phyloP scores from a whole-genome alignment of 1,140 invertebrate species.

The Penaeus japonicus region DNA sequence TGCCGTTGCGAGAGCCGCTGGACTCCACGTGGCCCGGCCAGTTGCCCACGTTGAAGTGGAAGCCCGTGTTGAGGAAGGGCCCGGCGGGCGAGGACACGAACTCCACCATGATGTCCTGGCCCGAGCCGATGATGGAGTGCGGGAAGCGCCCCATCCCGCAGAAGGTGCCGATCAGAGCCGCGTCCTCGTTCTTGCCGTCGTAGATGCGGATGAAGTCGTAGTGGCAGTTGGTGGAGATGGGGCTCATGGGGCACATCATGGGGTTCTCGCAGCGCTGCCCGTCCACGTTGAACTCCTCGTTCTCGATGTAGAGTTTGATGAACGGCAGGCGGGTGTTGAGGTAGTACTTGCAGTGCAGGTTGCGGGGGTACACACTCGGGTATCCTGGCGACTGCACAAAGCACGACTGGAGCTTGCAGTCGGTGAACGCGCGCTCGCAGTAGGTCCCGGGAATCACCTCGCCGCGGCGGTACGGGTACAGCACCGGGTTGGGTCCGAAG shows the following conservation, averaged over 20 bases:
- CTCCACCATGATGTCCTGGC: conserved; percentile 87
- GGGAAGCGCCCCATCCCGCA: conserved; percentile 94
- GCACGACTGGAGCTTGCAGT: conserved; percentile 84
- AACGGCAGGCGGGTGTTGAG: conserved; percentile 85
- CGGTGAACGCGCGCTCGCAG: conserved; percentile 80
- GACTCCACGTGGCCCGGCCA: conserved; percentile 91
- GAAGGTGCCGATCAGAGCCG: conserved; percentile 87
- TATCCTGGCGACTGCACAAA: conserved; percentile 92
- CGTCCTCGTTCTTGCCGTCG: conserved; percentile 86
- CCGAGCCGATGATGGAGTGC: conserved; percentile 91
- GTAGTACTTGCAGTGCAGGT: conserved; percentile 87
- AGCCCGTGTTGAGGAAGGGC: conserved; percentile 86
- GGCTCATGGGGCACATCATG: conserved; percentile 91
- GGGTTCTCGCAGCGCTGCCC: conserved; percentile 92
- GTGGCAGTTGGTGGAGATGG: conserved; percentile 86
- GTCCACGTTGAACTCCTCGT: conserved; percentile 92
- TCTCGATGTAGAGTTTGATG: conserved; percentile 91
- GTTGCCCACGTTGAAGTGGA: conserved; percentile 92
- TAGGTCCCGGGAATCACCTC: conserved; percentile 82
- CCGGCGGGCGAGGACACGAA: conserved; percentile 88
- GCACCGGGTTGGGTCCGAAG: conserved; percentile 89
- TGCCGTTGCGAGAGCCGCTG: conserved; percentile 78
- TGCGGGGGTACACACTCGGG: conserved; percentile 88
- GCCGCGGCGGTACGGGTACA: conserved; percentile 87
- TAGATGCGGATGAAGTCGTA: conserved; percentile 89